Base-by-base conservation (phyloP, 2,113 vertebrate genomes). In the Solenodon paradoxus region DNA sequence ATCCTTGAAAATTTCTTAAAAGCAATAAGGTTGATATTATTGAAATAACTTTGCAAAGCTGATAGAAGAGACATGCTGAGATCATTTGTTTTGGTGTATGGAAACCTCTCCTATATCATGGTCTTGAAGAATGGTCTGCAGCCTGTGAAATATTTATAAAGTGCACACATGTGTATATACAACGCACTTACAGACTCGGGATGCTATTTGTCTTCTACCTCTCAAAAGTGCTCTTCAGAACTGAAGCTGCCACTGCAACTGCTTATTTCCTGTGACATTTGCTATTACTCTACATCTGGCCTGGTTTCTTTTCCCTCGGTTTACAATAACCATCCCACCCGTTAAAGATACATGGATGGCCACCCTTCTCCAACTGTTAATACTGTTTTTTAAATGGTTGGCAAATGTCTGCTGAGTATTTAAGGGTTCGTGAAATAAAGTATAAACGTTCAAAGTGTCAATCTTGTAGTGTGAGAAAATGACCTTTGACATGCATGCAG, bases 261-360 rank as follows among this genome's bases (percentile, higher is more conserved):
- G 92, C 88, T 96, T 94, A 93, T 80, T 95, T 93, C 92, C 78
- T 79, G 26, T 80, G 84, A 84, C 95, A 95, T 93, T 80, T 86
- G 89, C 95, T 89, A 40, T 94, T 93, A 82, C 93, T 97, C 92
- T 83, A 19, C 87, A 79, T 94, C 86, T 96, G 96, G 88, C 68
- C 26, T 8, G 6, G 63, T 63, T 78, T 74, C 84, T 79, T 87
- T 30, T 47, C 57, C 94, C 92, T 51, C 0, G 30, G 51, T 92
- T 96, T 96, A 96, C 15, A 94, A 71, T 92, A 94, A 96, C 91
- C 89, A 96, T 91, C 69, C 74, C 30, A 42, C 90, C 81, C 7
- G 0, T 71, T 94, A 93, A 72, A 82, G 82, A 78, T 57, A 51
- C 26, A 51, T 32, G 82, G 49, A 77, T 10, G 69, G 28, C 51